Conservation (phyloP, 2,888 invertebrate species). For the Villa cingulata region DNA sequence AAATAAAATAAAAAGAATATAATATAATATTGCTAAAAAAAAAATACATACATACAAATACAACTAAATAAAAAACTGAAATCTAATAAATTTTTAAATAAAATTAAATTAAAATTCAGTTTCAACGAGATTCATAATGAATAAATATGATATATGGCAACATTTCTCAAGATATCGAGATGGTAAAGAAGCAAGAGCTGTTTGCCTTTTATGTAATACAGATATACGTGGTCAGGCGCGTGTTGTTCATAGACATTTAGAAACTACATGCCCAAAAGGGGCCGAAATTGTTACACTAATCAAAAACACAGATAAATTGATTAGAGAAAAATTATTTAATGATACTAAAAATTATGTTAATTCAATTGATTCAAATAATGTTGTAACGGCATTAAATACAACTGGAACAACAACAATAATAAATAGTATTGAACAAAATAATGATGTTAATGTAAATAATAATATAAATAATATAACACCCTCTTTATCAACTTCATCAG, state of each 20-base stretch:
- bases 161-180: neutral
- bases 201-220: neutral
- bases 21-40: too few species aligned
- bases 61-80: too few species aligned
- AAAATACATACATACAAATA: too few species aligned
- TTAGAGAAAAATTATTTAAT: neutral
- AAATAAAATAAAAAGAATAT: too few species aligned
- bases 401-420: neutral
- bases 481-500: too few species aligned
- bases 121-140: neutral
- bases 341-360: neutral
- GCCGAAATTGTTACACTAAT: neutral
- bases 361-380: neutral
- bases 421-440: neutral
- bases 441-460: neutral
- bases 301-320: neutral
- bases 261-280: neutral
- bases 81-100: too few species aligned
- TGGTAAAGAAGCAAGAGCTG: neutral
- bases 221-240: neutral
- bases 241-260: neutral
- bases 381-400: neutral
- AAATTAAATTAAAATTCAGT: too few species aligned
- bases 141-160: neutral
- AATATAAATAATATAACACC: neutral